A percentile compares a stretch with the other conserved stretches of the same genome.
phyloP scores from a whole-genome alignment of 1,140 invertebrate genomes.

The Danaus melanippus region DNA sequence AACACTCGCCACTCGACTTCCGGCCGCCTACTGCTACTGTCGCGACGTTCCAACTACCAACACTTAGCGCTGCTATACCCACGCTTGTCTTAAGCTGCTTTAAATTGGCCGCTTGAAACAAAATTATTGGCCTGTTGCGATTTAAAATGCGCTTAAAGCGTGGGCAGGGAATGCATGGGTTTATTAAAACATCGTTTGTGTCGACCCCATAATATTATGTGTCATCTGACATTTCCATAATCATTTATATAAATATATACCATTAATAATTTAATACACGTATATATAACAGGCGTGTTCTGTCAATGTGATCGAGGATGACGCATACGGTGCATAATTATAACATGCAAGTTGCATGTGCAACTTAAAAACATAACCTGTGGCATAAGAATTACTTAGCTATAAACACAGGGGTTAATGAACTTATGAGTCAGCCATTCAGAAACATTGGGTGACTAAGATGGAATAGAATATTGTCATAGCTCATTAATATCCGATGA shows the following conservation, averaged over 20 bases:
- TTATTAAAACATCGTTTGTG: too few relatives aligned
- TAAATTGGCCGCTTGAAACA: constrained; percentile 58
- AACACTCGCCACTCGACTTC: constrained; percentile 54
- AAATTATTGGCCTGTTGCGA: constrained; percentile 50
- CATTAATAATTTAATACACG: too few relatives aligned
- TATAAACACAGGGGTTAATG: constrained; percentile 44
- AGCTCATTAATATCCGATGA: not conserved
- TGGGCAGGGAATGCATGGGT: constrained; percentile 11
- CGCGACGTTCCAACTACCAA: constrained; percentile 46
- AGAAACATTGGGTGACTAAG: constrained; percentile 53
- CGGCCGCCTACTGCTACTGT: constrained; percentile 66
- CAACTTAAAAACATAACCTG: constrained; percentile 16
- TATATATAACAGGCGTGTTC: too few relatives aligned
- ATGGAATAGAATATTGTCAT: constrained; percentile 16
- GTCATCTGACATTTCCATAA: too few relatives aligned
- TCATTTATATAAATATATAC: too few relatives aligned
- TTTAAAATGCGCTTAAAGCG: constrained; percentile 30
- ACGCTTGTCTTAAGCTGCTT: constrained; percentile 63
- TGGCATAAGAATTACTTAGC: constrained; percentile 19
- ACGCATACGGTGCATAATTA: too few relatives aligned
- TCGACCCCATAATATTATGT: too few relatives aligned
- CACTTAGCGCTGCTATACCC: constrained; percentile 59
- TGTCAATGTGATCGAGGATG: too few relatives aligned
- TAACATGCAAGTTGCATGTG: constrained; percentile 1
- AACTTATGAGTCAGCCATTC: constrained; percentile 56